Evolutionary conservation across 2,888 invertebrate genomes (phyloP).

Genomic region (Alloplasta piceator): DNA sequence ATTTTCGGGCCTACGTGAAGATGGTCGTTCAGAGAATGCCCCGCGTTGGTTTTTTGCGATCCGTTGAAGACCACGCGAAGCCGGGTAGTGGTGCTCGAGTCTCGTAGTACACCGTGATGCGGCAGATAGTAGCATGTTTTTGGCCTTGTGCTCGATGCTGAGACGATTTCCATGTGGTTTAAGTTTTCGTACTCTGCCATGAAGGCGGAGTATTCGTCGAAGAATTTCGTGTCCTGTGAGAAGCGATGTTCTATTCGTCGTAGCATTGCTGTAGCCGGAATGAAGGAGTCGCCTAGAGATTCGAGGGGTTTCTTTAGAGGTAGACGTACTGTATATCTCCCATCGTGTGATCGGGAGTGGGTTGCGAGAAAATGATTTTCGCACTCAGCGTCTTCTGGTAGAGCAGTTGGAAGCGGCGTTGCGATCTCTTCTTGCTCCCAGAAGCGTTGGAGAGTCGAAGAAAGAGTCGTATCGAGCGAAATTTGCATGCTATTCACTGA

Average conservation of each 20-base stretch:
- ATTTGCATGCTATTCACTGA: constrained; percentile 14
- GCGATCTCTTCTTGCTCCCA: constrained; percentile 51
- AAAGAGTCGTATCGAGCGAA: constrained; percentile 21
- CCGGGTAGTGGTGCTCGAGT: constrained; percentile 74
- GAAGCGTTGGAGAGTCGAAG: constrained; percentile 44
- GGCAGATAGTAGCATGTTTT: constrained; percentile 49
- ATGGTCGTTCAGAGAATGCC: constrained; percentile 70
- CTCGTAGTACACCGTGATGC: constrained; percentile 75
- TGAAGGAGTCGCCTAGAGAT: constrained; percentile 21
- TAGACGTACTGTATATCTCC: constrained; percentile 53
- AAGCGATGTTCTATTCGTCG: constrained; percentile 14
- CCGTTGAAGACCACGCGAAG: too few species aligned
- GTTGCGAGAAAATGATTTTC: constrained; percentile 55
- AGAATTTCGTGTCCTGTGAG: background rate
- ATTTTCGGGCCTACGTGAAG: constrained; percentile 75
- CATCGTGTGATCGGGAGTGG: constrained; percentile 44
- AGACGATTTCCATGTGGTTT: constrained; percentile 34
- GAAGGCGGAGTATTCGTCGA: constrained; percentile 35
- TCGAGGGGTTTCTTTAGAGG: constrained; percentile 28
- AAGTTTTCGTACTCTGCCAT: constrained; percentile 38
- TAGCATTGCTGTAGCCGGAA: constrained; percentile 22
- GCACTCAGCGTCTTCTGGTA: constrained; percentile 38
- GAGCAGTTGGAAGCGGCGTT: constrained; percentile 9
- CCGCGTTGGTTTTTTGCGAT: constrained; percentile 68
- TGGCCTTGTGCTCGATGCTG: background rate